Conservation (phyloP, 2,113 vertebrate species). For the Melanerpes formicivorus region DNA sequence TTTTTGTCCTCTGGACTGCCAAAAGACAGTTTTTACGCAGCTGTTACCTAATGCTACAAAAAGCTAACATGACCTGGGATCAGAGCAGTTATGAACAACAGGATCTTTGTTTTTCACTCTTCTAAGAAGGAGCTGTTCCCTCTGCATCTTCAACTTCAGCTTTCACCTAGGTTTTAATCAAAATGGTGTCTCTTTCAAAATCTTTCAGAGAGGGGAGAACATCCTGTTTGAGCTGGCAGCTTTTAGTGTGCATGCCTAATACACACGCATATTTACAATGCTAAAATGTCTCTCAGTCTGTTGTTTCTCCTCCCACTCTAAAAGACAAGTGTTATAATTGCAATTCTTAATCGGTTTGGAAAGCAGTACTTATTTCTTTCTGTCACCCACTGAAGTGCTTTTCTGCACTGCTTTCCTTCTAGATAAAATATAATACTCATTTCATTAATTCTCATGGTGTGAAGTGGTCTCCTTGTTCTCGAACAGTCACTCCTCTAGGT, state of each 20-base stretch:
- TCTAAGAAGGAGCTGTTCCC: background rate
- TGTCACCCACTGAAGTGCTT: background rate
- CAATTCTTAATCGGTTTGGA: background rate
- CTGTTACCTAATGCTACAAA: slow-evolving; percentile 5
- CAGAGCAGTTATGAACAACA: slow-evolving; percentile 32
- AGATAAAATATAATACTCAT: background rate
- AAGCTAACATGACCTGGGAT: slow-evolving; percentile 35
- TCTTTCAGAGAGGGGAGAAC: background rate
- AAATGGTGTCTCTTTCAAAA: slow-evolving; percentile 8
- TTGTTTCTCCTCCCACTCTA: background rate
- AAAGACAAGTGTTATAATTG: background rate
- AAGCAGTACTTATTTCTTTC: background rate
- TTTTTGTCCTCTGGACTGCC: slow-evolving; percentile 29
- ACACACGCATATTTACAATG: background rate
- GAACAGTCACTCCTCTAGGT: background rate
- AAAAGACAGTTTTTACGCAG: slow-evolving; percentile 30
- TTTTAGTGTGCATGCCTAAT: background rate
- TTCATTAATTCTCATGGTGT: background rate
- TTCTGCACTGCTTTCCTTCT: background rate
- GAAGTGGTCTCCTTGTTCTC: background rate
- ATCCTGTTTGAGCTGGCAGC: background rate
- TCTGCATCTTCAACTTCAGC: background rate
- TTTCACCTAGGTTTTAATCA: slow-evolving; percentile 21
- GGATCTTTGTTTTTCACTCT: slow-evolving; percentile 32
- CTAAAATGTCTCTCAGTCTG: background rate